Evolutionary conservation across 1,140 invertebrate genomes (phyloP).

Genomic region (Drosophila takahashii): DNA sequence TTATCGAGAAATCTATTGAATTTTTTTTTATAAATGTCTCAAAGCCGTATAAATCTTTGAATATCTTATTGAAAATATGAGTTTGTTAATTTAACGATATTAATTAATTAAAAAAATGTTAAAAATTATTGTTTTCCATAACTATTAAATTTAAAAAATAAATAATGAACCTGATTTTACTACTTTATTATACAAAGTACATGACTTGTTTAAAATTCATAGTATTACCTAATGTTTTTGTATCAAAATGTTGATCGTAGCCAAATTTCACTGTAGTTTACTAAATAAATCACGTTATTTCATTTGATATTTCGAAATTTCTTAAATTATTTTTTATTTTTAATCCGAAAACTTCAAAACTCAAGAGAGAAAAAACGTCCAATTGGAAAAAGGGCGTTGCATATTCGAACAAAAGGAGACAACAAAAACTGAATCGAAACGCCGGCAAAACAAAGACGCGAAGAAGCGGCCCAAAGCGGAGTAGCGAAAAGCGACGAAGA

Average conservation of each 20-base stretch:
- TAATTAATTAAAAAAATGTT: too few species aligned
- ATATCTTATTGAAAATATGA: too few species aligned
- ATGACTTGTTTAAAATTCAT: neutral
- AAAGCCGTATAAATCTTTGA: too few species aligned
- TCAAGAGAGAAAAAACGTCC: conserved; percentile 1
- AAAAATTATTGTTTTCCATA: too few species aligned
- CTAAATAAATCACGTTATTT: neutral
- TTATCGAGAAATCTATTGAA: too few species aligned
- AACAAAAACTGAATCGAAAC: conserved; percentile 38
- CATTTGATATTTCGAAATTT: neutral
- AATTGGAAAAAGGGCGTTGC: conserved; percentile 76
- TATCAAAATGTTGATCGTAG: neutral
- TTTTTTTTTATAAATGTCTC: too few species aligned
- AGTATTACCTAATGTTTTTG: neutral
- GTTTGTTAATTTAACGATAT: too few species aligned
- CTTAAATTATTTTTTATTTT: neutral
- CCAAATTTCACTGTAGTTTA: neutral
- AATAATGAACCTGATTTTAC: too few species aligned
- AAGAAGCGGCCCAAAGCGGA: conserved; percentile 56
- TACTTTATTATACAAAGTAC: neutral
- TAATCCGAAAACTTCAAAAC: neutral
- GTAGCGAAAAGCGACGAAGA: conserved; percentile 32
- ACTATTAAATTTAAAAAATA: too few species aligned
- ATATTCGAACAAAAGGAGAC: conserved; percentile 30
- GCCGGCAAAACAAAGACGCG: conserved; percentile 82